Evolutionary conservation across 2,888 invertebrate species (phyloP), one percentile per base, ranked within the genome.

Genomic region (Poecilobothrus nobilitatus): DNA sequence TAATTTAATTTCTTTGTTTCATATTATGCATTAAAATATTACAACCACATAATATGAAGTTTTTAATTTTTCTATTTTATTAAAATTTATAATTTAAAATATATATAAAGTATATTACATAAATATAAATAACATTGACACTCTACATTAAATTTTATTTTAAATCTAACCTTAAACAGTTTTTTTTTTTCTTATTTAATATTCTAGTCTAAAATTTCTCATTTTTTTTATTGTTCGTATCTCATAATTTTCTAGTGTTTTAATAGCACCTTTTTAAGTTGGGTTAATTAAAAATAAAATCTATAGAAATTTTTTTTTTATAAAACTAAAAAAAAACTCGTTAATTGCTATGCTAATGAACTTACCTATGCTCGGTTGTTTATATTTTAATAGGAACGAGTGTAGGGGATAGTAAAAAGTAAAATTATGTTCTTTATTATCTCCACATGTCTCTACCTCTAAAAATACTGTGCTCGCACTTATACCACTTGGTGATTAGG

Each of bases 271-370:
- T 18, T 18, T 53, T 53, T n/a, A 53, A 53, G 12, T 53, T n/a
- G 9, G 53, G 53, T 53, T 53, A 53, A 53, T 53, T 53, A 53
- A 53, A 53, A 53, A 53, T 53, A 53, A 53, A 53, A 53, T 2
- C 2, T 27, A 2, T 53, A 12, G 15, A 53, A 53, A 53, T 2
- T 53, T 53, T 53, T 44, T 34, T 37, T 37, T 7, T 18, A 53
- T 12, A 18, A 53, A 53, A 27, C 27, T 6, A 53, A 53, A 53
- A 53, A 53, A 53, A 53, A 53, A 53, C 53, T 53, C 15, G 53
- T 53, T 53, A 53, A 53, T 53, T 53, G 53, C 53, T 53, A 53
- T 53, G 53, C 53, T 53, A 53, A 53, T 53, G 53, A 53, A 53
- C 53, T 53, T 18, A 53, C 53, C 53, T 53, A 12, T 34, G 37